These are phyloP conservation scores for Achlya flavicornis DNA, from an alignment of 2,888 invertebrate genomes.

Conservation along the genomic window DNA sequence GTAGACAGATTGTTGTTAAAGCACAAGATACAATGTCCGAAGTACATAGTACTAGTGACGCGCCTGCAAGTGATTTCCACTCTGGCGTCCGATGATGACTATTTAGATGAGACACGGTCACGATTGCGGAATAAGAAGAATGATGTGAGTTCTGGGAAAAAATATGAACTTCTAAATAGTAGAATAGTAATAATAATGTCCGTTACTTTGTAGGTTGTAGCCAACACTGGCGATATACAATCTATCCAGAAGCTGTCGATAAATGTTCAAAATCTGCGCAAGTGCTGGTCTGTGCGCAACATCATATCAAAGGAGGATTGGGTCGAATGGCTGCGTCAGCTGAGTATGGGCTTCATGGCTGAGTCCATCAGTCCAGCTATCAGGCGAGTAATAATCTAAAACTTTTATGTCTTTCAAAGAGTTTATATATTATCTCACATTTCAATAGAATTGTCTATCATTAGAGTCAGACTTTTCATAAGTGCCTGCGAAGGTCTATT, in stretches of 20 bases:
- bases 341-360: slow-evolving; percentile 95
- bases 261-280: slow-evolving; percentile 91
- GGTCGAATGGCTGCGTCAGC: slow-evolving; percentile 97
- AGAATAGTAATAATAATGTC: neutral
- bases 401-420: neutral
- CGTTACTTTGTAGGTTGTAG: slow-evolving; percentile 54
- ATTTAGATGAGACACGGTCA: slow-evolving; percentile 85
- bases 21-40: slow-evolving; percentile 90
- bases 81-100: slow-evolving; percentile 90
- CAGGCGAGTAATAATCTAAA: slow-evolving; percentile 63
- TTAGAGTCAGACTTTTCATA: too few relatives aligned
- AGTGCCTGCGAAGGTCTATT: too few relatives aligned
- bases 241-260: slow-evolving; percentile 91
- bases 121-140: slow-evolving; percentile 88
- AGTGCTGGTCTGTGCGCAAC: slow-evolving; percentile 93
- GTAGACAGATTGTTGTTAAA: slow-evolving; percentile 93
- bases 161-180: neutral
- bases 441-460: too few relatives aligned
- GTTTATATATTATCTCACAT: neutral
- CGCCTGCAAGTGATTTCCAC: slow-evolving; percentile 90
- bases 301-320: slow-evolving; percentile 98
- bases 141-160: slow-evolving; percentile 77
- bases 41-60: slow-evolving; percentile 91
- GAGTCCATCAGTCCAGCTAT: slow-evolving; percentile 98
- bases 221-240: slow-evolving; percentile 72